Evolutionary conservation across 2,888 invertebrate genomes (phyloP).

Genomic region (Eupelmus urozonus): DNA sequence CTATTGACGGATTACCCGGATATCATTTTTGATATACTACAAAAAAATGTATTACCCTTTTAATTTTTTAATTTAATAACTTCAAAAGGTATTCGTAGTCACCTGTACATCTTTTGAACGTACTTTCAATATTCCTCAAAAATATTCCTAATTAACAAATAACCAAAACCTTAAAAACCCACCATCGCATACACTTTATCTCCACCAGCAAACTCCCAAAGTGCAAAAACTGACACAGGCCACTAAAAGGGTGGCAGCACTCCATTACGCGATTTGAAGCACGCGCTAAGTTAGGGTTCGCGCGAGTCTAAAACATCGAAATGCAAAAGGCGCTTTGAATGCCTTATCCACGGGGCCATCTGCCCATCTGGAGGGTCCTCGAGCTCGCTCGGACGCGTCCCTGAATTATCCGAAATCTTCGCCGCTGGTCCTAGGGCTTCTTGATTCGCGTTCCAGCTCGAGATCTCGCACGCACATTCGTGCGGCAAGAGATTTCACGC

Average conservation of each 20-base stretch:
- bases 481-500: slow-evolving; percentile 54
- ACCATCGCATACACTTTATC: too few relatives aligned
- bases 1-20: not conserved
- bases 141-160: too few relatives aligned
- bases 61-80: too few relatives aligned
- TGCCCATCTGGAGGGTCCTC: slow-evolving; percentile 70
- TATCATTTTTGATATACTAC: too few relatives aligned
- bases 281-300: not conserved
- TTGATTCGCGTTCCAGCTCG: slow-evolving; percentile 70
- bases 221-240: not conserved
- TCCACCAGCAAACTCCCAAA: too few relatives aligned
- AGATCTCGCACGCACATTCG: slow-evolving; percentile 66
- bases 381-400: slow-evolving; percentile 74
- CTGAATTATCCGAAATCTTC: slow-evolving; percentile 75
- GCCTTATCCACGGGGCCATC: slow-evolving; percentile 68
- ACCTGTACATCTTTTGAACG: not conserved
- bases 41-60: too few relatives aligned
- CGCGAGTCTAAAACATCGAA: not conserved
- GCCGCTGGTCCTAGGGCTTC: slow-evolving; percentile 61
- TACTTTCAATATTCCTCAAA: not conserved
- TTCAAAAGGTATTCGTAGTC: too few relatives aligned
- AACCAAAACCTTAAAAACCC: too few relatives aligned
- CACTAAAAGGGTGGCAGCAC: not conserved
- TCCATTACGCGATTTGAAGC: not conserved
- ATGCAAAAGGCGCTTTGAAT: slow-evolving; percentile 70